A percentile compares a stretch with the other conserved stretches of the same genome.
phyloP scores from a whole-genome alignment of 2,888 invertebrate species.

The Tethea ocularis region DNA sequence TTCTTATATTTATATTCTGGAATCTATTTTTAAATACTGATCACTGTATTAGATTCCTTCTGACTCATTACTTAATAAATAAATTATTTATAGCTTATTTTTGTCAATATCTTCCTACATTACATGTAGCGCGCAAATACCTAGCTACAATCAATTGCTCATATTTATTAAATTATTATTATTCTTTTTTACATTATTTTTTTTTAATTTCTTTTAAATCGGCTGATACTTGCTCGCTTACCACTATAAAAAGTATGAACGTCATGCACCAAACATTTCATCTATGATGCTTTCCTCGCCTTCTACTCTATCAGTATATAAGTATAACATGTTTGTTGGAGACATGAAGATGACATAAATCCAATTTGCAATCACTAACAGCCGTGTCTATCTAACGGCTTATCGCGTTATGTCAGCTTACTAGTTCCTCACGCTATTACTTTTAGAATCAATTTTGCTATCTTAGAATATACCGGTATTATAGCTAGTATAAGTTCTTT shows the following conservation, averaged over 20 bases:
- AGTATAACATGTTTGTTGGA: not conserved
- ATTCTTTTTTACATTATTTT: no score
- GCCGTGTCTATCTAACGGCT: conserved; percentile 20
- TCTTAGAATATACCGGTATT: conserved; percentile 39
- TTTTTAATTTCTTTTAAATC: no score
- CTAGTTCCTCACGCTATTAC: conserved; percentile 20
- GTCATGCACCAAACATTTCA: not conserved
- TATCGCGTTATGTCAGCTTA: conserved; percentile 23
- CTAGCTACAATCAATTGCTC: not conserved
- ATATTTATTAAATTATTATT: no score
- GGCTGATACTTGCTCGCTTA: not conserved
- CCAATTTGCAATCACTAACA: conserved; percentile 23
- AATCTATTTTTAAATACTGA: no score
- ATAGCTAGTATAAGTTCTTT: conserved; percentile 35
- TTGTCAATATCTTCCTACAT: not conserved
- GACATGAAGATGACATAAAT: conserved; percentile 31
- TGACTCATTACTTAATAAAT: not conserved
- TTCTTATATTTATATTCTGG: no score
- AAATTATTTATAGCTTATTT: not conserved
- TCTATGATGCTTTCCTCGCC: not conserved
- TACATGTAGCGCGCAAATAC: not conserved
- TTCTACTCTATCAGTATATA: not conserved
- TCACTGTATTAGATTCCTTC: no score
- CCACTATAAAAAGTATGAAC: not conserved
- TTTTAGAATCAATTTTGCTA: conserved; percentile 35